Evolutionary conservation across 2,113 vertebrate species (phyloP), one percentile per base, ranked within the genome.

Genomic region (Lepus timidus): DNA sequence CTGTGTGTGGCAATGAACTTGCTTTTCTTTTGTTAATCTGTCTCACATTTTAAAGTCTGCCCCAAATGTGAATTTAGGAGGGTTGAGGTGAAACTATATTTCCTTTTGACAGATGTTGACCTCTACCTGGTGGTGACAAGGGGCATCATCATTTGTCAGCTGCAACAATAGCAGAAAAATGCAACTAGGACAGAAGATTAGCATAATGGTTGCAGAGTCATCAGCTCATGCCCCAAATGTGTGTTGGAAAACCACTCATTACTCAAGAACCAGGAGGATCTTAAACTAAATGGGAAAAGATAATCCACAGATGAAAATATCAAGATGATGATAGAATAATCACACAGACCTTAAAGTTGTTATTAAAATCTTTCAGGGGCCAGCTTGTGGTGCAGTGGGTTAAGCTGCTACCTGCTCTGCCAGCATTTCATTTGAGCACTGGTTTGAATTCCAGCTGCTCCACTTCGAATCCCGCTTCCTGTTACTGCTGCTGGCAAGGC

Each of bases 141-240:
- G 4, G 1, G 16, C 10, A 25, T 3, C 22, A 19, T 7, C 33
- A 20, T 19, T 20, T 17, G 9, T 1, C 8, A 25, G 1, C 4
- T 85, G 27, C 31, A 80, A 7, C 2, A 67, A 55, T 19, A 12
- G n/a, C n/a, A 51, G 31, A 73, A 33, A 1, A 51, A 25, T 31
- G 62, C 2, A 31, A 10, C 3, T 2, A 33, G 25, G 61, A 29
- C 0, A 51, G 1, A 75, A 49, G 9, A 6, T 20, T 71, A 65
- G 29, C 25, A 12, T 33, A 36, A 29, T 2, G 16, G 51, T 23
- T 22, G 79, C 25, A 84, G 22, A 23, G 29, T 85, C 19, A 20
- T 62, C 70, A 94, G 52, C 4, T 25, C 51, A 52, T 90, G 25
- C 8, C 16, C 12, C 8, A 70, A 68, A 39, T 25, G 3, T 17